Evolutionary conservation across 2,888 invertebrate genomes (phyloP).

Genomic region (Kryphioiulus occultus): DNA sequence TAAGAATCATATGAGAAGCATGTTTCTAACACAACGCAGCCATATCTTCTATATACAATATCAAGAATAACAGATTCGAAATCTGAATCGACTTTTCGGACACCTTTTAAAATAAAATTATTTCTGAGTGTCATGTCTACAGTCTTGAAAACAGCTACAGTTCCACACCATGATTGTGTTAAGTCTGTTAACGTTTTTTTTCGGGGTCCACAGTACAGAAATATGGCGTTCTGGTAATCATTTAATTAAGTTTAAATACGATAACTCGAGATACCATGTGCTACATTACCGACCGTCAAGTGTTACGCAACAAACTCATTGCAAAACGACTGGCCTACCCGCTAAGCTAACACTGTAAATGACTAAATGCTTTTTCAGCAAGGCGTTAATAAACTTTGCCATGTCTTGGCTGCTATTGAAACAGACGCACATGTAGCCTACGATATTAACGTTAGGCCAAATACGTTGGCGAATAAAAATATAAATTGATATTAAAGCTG

Average conservation of each 20-base stretch:
- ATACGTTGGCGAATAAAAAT: not conserved
- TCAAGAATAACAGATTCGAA: too few species aligned
- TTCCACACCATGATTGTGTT: not conserved
- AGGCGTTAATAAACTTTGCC: not conserved
- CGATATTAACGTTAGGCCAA: not conserved
- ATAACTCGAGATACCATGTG: slow-evolving; percentile 1
- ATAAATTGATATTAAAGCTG: not conserved
- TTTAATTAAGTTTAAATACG: not conserved
- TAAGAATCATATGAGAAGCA: too few species aligned
- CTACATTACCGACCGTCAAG: not conserved
- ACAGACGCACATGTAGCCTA: not conserved
- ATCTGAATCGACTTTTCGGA: too few species aligned
- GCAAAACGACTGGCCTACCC: not conserved
- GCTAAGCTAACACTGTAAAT: not conserved
- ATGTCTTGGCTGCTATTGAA: not conserved
- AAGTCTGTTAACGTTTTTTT: not conserved
- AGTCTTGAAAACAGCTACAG: not conserved
- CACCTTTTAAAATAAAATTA: not conserved
- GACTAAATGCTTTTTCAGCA: not conserved
- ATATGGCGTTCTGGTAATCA: not conserved
- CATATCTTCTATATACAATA: too few species aligned
- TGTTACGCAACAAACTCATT: not conserved
- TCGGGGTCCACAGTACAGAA: not conserved
- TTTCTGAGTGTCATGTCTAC: not conserved
- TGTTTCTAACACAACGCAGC: too few species aligned